A percentile compares a stretch with the other conserved stretches of the same genome.
These are phyloP conservation scores for Stomatorhinus walkeri DNA, from an alignment of 2,797 vertebrate species.

Conservation along the genomic window DNA sequence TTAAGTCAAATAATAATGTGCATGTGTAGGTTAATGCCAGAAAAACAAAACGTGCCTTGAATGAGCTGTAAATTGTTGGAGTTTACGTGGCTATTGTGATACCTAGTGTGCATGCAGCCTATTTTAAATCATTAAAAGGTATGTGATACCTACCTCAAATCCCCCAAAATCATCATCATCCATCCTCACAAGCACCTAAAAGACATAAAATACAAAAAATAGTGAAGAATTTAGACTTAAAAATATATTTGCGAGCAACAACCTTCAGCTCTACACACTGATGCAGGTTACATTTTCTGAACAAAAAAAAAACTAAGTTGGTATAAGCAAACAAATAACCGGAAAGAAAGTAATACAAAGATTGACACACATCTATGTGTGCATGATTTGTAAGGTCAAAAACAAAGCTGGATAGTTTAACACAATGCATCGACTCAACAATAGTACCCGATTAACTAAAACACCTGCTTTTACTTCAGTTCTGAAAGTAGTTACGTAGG, in stretches of 20 bases:
- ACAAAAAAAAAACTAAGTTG: neutral
- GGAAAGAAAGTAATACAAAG: neutral
- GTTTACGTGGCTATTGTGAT: neutral
- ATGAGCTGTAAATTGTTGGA: neutral
- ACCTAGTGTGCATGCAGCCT: conserved; percentile 27
- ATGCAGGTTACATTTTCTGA: neutral
- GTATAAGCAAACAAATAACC: neutral
- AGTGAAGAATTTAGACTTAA: neutral
- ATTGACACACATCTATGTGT: neutral
- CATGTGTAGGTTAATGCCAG: neutral
- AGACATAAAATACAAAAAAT: conserved; percentile 26
- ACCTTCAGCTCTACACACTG: neutral
- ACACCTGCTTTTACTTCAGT: neutral
- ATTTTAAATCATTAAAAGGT: neutral
- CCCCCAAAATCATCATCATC: conserved; percentile 72
- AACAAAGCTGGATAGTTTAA: neutral
- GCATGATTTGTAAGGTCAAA: neutral
- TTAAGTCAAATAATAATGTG: neutral
- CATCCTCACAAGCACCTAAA: conserved; percentile 53
- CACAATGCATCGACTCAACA: neutral
- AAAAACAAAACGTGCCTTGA: neutral
- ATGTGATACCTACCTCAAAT: conserved; percentile 59
- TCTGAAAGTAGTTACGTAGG: neutral
- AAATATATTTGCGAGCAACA: neutral
- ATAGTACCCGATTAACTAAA: neutral